A percentile compares a stretch with the other conserved stretches of the same genome.
These are phyloP conservation scores for Aurelia aurita DNA, from an alignment of 30 jellyfish, hydroid and myxozoan species.

Conservation along the genomic window DNA sequence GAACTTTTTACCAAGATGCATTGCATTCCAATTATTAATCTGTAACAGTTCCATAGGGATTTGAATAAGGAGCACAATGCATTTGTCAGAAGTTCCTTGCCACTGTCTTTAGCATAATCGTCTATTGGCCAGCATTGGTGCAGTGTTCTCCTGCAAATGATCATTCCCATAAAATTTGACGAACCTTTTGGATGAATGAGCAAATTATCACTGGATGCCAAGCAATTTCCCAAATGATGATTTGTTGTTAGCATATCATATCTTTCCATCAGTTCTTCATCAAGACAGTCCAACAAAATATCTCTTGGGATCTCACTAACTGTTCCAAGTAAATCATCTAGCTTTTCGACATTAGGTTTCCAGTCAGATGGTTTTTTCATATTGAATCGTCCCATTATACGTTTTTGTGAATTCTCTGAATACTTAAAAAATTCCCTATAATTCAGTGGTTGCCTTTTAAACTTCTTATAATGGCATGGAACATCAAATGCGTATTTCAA, in stretches of 20 bases:
- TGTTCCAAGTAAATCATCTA: slow-evolving; percentile 27
- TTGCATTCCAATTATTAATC: too few relatives aligned
- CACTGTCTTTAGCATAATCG: too few relatives aligned
- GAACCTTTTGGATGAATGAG: slow-evolving; percentile 52
- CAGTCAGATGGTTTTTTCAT: neutral
- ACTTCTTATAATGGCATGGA: neutral
- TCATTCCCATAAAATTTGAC: too few relatives aligned
- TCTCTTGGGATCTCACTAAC: slow-evolving; percentile 67
- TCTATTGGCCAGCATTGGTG: too few relatives aligned
- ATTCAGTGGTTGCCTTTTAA: slow-evolving; percentile 17
- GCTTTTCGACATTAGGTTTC: neutral
- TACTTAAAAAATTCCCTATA: slow-evolving; percentile 12
- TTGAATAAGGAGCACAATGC: too few relatives aligned
- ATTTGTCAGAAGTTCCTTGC: too few relatives aligned
- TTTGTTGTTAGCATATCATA: slow-evolving; percentile 54
- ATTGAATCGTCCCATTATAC: slow-evolving; percentile 21
- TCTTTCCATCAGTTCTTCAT: slow-evolving; percentile 55
- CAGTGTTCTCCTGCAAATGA: too few relatives aligned
- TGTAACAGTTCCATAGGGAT: too few relatives aligned
- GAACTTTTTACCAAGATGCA: too few relatives aligned
- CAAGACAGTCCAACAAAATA: slow-evolving; percentile 46
- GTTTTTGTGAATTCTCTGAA: neutral
- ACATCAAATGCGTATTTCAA: slow-evolving; percentile 42
- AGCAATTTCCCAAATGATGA: slow-evolving; percentile 56
- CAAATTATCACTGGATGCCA: slow-evolving; percentile 33